Evolutionary conservation across 2,888 invertebrate genomes (phyloP), one percentile per base, ranked within the genome.

Genomic region (Acleris cristana): DNA sequence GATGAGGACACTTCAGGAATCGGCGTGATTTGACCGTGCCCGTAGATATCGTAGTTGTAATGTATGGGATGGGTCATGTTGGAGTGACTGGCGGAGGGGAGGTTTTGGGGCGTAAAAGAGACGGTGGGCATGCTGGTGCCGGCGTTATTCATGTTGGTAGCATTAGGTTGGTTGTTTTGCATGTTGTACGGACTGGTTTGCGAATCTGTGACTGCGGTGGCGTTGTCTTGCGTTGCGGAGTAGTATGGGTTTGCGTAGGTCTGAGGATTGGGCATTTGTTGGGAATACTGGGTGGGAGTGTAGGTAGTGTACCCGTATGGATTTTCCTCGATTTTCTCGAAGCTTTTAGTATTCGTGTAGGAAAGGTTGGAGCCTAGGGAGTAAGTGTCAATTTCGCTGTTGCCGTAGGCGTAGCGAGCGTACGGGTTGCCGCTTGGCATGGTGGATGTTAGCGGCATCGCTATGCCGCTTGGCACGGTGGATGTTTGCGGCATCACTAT

Each of bases 381-480:
- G 65, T 88, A 87, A n/a, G 81, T 69, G 12, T 85, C 86, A 45
- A 70, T 71, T 18, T 89, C 89, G 34, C 69, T 71, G 10, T 85
- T 74, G 12, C 75, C 78, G 75, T 89, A 89, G 0, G 72, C 71
- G 71, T 87, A 89, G 23, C 87, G 80, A 44, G 82, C 82, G 75
- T 89, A 89, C 0, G 83, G 81, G 64, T 83, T 85, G 0, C 83
- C 80, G 63, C 82, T 85, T 18, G 73, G 74, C 34, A 82, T 71
- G 59, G 76, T 76, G 73, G 84, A 84, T 72, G 82, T 74, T 0
- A 83, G 76, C 8, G 86, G 84, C 78, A 85, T 78, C 14, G 83
- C 81, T 6, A 86, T 86, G 16, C 92, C 92, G 57, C 92, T 91
- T 3, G 89, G 86, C n/a, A 89, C n/a, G n/a, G 76, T 76, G 73